phyloP scores from a whole-genome alignment of 2,797 vertebrate genomes.

The Psittacula echo region DNA sequence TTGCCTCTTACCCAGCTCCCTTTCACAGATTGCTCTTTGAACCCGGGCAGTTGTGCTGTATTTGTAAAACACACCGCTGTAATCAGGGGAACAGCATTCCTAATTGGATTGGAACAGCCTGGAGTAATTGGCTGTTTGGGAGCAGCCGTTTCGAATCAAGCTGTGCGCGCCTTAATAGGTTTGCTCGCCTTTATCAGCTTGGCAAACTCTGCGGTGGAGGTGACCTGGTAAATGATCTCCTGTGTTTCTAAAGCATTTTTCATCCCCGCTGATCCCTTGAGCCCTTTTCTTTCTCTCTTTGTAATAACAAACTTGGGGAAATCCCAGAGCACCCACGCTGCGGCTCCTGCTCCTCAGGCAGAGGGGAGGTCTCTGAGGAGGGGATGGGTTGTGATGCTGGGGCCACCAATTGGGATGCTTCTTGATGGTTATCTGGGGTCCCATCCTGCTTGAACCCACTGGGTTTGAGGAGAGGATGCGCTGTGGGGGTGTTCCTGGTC shows the following conservation, averaged over 20 bases:
- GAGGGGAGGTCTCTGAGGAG: background rate
- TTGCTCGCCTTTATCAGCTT: slow-evolving; percentile 49
- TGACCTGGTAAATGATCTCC: slow-evolving; percentile 43
- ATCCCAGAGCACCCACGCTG: background rate
- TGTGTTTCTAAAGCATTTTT: background rate
- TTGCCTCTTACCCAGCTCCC: background rate
- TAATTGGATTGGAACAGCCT: slow-evolving; percentile 33
- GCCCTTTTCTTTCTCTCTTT: slow-evolving; percentile 16
- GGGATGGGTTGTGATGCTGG: background rate
- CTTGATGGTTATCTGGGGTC: background rate
- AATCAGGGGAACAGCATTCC: slow-evolving; percentile 30
- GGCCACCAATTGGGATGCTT: background rate
- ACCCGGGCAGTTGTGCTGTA: background rate
- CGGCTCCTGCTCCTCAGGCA: rapidly evolving
- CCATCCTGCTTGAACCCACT: rapidly evolving
- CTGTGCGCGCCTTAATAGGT: slow-evolving; percentile 17
- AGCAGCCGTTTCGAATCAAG: slow-evolving; percentile 43
- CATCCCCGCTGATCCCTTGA: slow-evolving; percentile 21
- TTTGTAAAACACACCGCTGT: slow-evolving; percentile 28
- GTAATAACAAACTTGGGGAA: background rate
- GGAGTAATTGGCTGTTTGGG: slow-evolving; percentile 43
- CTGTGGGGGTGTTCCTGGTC: background rate
- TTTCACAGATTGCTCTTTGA: slow-evolving; percentile 43
- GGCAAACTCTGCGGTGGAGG: background rate
- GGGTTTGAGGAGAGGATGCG: background rate